phyloP scores from a whole-genome alignment of 1,140 invertebrate genomes.

The Centruroides vittatus region DNA sequence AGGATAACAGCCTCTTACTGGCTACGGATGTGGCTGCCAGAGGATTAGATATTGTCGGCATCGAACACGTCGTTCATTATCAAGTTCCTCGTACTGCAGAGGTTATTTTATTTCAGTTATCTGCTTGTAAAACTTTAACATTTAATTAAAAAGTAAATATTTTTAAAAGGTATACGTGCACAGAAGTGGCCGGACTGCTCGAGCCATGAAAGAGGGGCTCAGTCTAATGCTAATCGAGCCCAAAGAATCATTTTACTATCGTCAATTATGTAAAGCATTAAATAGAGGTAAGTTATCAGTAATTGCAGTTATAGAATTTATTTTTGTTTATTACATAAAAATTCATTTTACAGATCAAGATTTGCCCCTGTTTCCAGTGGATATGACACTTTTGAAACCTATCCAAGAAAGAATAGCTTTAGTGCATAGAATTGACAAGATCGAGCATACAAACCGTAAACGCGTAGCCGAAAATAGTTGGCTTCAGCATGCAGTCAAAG shows the following conservation, averaged over 20 bases:
- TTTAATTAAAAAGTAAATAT: too few species aligned
- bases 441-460: slow-evolving; percentile 51
- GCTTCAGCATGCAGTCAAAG: slow-evolving; percentile 63
- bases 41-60: slow-evolving; percentile 85
- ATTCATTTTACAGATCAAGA: slow-evolving; percentile 47
- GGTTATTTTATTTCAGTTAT: slow-evolving; percentile 15
- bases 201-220: slow-evolving; percentile 73
- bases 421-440: slow-evolving; percentile 59
- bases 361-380: slow-evolving; percentile 64
- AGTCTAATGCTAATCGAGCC: slow-evolving; percentile 86
- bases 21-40: slow-evolving; percentile 96
- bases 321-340: neutral
- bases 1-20: slow-evolving; percentile 60
- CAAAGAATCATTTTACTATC: slow-evolving; percentile 60
- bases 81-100: slow-evolving; percentile 90
- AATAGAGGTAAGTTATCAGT: slow-evolving; percentile 49
- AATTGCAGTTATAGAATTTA: neutral
- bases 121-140: too few species aligned
- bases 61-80: slow-evolving; percentile 94
- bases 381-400: slow-evolving; percentile 45
- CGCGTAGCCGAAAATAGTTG: slow-evolving; percentile 56
- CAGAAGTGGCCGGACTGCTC: slow-evolving; percentile 85
- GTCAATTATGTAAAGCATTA: slow-evolving; percentile 36
- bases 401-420: slow-evolving; percentile 56
- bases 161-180: slow-evolving; percentile 69